Percentiles rank a stretch among this genome's conserved stretches.
These are phyloP conservation scores for Ceratotherium simum DNA, from an alignment of 2,113 vertebrate genomes.

Conservation along the genomic window DNA sequence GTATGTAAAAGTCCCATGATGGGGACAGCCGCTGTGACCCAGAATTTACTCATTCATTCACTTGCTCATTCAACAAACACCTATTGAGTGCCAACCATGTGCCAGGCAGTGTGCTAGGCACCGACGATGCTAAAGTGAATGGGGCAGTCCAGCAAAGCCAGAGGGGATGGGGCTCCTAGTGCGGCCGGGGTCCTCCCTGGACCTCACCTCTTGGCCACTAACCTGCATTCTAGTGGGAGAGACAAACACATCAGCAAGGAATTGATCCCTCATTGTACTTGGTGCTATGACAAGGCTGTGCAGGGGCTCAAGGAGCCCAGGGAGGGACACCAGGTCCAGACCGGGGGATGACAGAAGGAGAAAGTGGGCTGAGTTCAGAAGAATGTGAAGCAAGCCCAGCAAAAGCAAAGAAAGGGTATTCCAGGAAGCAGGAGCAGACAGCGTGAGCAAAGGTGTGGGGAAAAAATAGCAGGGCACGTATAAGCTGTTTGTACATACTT, in stretches of 20 bases:
- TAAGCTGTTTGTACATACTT: background rate
- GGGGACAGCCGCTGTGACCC: background rate
- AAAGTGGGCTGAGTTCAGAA: background rate
- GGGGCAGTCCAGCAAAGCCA: background rate
- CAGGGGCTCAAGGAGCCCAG: background rate
- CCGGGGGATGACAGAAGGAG: background rate
- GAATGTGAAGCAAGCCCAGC: background rate
- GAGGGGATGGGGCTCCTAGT: background rate
- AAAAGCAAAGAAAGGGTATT: background rate
- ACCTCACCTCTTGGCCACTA: background rate
- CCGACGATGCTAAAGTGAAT: rapidly evolving
- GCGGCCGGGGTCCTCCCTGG: too few relatives aligned
- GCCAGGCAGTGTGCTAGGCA: background rate
- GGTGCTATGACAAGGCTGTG: background rate
- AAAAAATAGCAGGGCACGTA: background rate
- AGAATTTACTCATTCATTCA: background rate
- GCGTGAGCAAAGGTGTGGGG: background rate
- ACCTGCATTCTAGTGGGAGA: background rate
- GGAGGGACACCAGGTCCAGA: background rate
- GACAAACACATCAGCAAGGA: background rate
- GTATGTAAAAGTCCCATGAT: background rate
- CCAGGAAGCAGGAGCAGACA: background rate
- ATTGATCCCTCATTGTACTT: background rate
- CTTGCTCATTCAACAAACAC: background rate
- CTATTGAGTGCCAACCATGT: background rate